These are phyloP conservation scores for Centropristis striata DNA, from an alignment of 2,113 vertebrate species.

Conservation along the genomic window DNA sequence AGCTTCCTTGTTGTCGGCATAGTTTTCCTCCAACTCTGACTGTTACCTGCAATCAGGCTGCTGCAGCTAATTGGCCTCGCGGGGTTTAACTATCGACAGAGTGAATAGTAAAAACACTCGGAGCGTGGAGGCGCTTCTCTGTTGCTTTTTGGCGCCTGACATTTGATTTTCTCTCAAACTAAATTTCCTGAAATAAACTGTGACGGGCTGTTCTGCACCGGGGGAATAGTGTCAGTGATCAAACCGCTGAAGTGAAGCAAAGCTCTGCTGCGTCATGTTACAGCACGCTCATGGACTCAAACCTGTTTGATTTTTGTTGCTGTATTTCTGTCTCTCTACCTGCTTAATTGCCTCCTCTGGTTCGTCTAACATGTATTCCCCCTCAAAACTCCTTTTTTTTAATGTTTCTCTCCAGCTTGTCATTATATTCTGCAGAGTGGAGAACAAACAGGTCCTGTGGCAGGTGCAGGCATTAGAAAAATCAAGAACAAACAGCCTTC, in stretches of 20 bases:
- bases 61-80: constrained; percentile 56
- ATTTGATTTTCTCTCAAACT: constrained; percentile 8
- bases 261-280: constrained; percentile 6
- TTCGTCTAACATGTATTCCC: not conserved
- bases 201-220: not conserved
- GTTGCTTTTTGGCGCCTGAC: not conserved
- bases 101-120: constrained; percentile 11
- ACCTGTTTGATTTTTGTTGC: not conserved
- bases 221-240: constrained; percentile 27
- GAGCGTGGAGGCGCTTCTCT: not conserved
- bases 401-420: not conserved
- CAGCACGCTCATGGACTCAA: not conserved
- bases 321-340: not conserved
- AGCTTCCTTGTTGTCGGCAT: not conserved
- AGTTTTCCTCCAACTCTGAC: constrained; percentile 7
- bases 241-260: constrained; percentile 19
- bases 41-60: constrained; percentile 26
- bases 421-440: not conserved
- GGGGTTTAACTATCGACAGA: constrained; percentile 39
- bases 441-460: not conserved
- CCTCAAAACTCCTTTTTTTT: too few relatives aligned
- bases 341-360: not conserved
- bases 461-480: constrained; percentile 9
- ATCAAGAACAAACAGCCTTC: not conserved
- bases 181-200: constrained; percentile 45